phyloP scores from a whole-genome alignment of 2,797 vertebrate genomes.

The Todus mexicanus region DNA sequence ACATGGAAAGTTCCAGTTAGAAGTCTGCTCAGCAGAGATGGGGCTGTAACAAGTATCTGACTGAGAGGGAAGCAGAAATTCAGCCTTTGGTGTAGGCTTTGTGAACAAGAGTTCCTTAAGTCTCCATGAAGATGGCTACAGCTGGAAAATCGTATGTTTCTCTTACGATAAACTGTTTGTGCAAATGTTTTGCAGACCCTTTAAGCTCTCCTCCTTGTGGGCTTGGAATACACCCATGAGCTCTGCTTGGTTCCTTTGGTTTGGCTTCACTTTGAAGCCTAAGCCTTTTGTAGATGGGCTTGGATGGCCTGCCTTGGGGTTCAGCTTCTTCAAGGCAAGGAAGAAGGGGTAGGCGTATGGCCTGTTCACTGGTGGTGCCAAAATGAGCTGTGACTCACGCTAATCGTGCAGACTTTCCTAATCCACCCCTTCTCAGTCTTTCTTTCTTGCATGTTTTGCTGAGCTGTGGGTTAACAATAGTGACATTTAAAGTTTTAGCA shows the following conservation, averaged over 20 bases:
- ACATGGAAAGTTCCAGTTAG: neutral
- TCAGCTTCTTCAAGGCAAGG: neutral
- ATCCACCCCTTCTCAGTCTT: neutral
- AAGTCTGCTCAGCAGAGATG: neutral
- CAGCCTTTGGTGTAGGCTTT: neutral
- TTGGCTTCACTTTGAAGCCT: constrained; percentile 27
- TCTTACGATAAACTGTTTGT: neutral
- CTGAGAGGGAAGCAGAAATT: neutral
- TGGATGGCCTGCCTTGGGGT: neutral
- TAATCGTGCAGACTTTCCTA: neutral
- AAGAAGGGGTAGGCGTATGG: neutral
- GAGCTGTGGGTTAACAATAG: constrained; percentile 11
- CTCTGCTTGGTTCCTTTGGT: constrained; percentile 22
- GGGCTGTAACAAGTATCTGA: neutral
- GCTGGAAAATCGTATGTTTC: constrained; percentile 25
- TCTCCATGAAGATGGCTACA: neutral
- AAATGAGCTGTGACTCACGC: constrained; percentile 17
- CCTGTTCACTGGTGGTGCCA: neutral
- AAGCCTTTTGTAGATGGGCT: neutral
- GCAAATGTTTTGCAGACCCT: constrained; percentile 25
- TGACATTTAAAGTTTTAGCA: constrained; percentile 34
- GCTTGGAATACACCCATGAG: constrained; percentile 27
- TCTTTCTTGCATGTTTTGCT: neutral
- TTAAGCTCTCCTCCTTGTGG: constrained; percentile 22
- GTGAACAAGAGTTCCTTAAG: neutral